Base-by-base conservation (phyloP, 1,140 invertebrate genomes). In the Brachionus calyciflorus region DNA sequence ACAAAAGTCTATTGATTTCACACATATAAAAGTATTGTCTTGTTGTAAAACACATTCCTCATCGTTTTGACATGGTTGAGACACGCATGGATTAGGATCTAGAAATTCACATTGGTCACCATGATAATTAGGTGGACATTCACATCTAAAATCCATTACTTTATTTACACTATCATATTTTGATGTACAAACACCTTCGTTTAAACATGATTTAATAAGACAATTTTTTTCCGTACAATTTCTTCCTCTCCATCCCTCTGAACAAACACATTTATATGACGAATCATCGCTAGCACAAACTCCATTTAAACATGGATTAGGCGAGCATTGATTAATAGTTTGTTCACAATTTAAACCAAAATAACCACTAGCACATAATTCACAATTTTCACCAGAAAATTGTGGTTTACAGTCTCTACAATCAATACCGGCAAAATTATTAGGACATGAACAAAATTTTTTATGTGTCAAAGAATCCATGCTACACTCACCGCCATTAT, bases 351-450 rank as follows among this genome's bases (percentile, higher is more conserved):
- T 77, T 1, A 21, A 9, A 21, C 76, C 76, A n/a, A 49, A 19
- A 40, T 65, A 77, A 10, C 96, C 94, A 79, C 77, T 70, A 60
- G 79, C 81, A 80, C 84, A 85, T 26, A 83, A 21, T 10, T 80
- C 79, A 80, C 84, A 85, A 7, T 78, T 77, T 5, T 76, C 78
- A 6, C 84, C 84, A 53, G 79, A 78, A 80, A 80, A 78, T 79
- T 41, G 73, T 1, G 85, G 84, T n/a, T 89, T 87, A 80, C 94
- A 97, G 82, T 96, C 93, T 81, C 94, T 96, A 53, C 89, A 88
- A 1, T 94, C 94, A 0, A 90, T 90, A n/a, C 90, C 91, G 79
- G 97, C 94, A 40, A 26, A 73, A 24, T 73, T 73, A 6, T 41
- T 33, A 10, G 44, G 17, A 55, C 69, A 73, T 33, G 51, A 37